Evolutionary conservation across 2,797 vertebrate genomes (phyloP), one percentile per base, ranked within the genome.

Genomic region (Tokudaia muenninki): DNA sequence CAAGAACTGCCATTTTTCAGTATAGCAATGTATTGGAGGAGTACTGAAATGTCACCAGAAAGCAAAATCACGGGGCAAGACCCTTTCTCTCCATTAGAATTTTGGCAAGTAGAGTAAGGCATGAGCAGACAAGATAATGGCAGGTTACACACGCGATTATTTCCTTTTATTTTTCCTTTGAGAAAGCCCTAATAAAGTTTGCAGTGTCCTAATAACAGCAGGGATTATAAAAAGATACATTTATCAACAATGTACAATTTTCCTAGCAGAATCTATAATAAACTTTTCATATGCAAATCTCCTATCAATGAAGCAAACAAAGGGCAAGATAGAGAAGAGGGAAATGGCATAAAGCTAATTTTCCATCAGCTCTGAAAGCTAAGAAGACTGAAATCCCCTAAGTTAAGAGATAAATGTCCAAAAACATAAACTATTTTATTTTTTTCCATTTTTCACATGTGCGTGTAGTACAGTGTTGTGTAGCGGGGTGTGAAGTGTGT

Each of bases 181-280:
- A 98, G 91, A 95, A 96, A 96, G 34, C 90, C 75, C 97, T 97
- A 98, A 97, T 96, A 97, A 97, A 98, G 97, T 97, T 96, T 97
- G 87, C 92, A 96, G 80, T 90, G 87, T 97, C 95, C 92, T 89
- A 97, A 92, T 86, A 97, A 96, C 91, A 95, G 77, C 55, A 44
- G 92, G 81, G 61, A 97, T 95, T 97, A 97, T 94, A 94, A 97
- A 57, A 96, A 95, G 90, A 93, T 95, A 96, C 95, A 96, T 83
- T 96, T 97, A 96, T 92, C 91, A 97, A 96, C 97, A 97, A 96
- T 95, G 92, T 95, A 90, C 87, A 96, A 96, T 97, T 96, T 98
- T 97, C 95, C 72, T 96, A 81, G 91, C 70, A 34, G 61, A 97
- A 91, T 97, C 29, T 94, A 84, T 97, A 96, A 97, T 97, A 97